Percentiles rank a stretch among this genome's conserved stretches.
phyloP scores from a whole-genome alignment of 2,113 vertebrate genomes.

The Gobio gobio region DNA sequence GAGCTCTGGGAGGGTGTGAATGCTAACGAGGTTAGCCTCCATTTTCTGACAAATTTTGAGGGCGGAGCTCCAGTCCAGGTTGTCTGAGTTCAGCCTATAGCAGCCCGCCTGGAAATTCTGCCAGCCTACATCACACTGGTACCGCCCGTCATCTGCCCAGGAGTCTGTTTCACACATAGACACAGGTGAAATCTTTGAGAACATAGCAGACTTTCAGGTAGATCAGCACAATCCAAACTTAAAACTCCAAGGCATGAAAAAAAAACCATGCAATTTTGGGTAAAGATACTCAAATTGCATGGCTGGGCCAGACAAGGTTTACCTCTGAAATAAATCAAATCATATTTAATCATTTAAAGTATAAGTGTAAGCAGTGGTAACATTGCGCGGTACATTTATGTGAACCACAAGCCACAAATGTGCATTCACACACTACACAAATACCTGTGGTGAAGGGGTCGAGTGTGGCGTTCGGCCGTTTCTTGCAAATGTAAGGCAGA shows the following conservation, averaged over 20 bases:
- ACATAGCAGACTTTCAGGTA: neutral
- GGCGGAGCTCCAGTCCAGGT: conserved; percentile 86
- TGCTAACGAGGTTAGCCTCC: conserved; percentile 89
- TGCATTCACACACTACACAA: neutral
- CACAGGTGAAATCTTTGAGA: neutral
- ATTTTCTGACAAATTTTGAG: conserved; percentile 87
- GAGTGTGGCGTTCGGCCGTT: conserved; percentile 85
- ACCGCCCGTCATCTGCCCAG: conserved; percentile 79
- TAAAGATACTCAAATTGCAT: conserved; percentile 11
- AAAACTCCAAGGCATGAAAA: neutral
- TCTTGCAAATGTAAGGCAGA: conserved; percentile 93
- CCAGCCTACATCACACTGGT: conserved; percentile 92
- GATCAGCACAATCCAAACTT: neutral
- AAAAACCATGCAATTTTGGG: conserved; percentile 6
- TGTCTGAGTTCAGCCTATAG: conserved; percentile 87
- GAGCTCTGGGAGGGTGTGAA: conserved; percentile 90
- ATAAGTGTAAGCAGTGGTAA: neutral
- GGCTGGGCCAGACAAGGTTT: conserved; percentile 11
- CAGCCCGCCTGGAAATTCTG: conserved; percentile 91
- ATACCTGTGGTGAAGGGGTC: conserved; percentile 81
- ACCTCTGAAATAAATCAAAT: neutral
- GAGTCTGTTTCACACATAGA: conserved; percentile 68
- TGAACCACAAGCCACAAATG: conserved; percentile 2
- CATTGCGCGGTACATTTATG: neutral
- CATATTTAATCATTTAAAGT: conserved; percentile 8